Evolutionary conservation across 2,888 invertebrate species (phyloP), one percentile per base, ranked within the genome.

Genomic region (Enchytraeus crypticus): DNA sequence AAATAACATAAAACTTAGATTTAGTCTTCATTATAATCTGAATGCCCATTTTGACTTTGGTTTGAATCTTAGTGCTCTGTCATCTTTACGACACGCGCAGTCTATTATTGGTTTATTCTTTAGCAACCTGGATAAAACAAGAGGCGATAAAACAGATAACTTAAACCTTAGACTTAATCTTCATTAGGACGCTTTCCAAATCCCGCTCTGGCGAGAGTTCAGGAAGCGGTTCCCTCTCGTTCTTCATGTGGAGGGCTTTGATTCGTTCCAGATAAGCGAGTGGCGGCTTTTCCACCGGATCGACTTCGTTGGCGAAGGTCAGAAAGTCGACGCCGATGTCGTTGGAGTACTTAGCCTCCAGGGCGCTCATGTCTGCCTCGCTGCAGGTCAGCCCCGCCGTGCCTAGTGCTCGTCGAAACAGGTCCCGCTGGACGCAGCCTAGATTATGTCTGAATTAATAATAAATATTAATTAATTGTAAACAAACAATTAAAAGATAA

Each of bases 81-180:
- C n/a, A n/a, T n/a, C n/a, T n/a, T n/a, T n/a, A n/a, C n/a, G n/a
- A n/a, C n/a, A n/a, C n/a, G n/a, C n/a, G n/a, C n/a, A n/a, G n/a
- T n/a, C n/a, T n/a, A n/a, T n/a, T n/a, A n/a, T n/a, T n/a, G n/a
- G n/a, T n/a, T n/a, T n/a, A n/a, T n/a, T n/a, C n/a, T n/a, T n/a
- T n/a, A n/a, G n/a, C n/a, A n/a, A n/a, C n/a, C n/a, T n/a, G n/a
- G n/a, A n/a, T n/a, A n/a, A n/a, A n/a, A n/a, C n/a, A n/a, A n/a
- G n/a, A n/a, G n/a, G n/a, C n/a, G n/a, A n/a, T n/a, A n/a, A n/a
- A n/a, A n/a, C n/a, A n/a, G n/a, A n/a, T n/a, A n/a, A n/a, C n/a
- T n/a, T n/a, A 59, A 64, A 78, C 78, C 72, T 77, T 77, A n/a
- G 73, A 74, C 66, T 77, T 77, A 29, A 77, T 69, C 66, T 77